Evolutionary conservation across 2,888 invertebrate species (phyloP), one percentile per base, ranked within the genome.

Genomic region (Mayetiola destructor): DNA sequence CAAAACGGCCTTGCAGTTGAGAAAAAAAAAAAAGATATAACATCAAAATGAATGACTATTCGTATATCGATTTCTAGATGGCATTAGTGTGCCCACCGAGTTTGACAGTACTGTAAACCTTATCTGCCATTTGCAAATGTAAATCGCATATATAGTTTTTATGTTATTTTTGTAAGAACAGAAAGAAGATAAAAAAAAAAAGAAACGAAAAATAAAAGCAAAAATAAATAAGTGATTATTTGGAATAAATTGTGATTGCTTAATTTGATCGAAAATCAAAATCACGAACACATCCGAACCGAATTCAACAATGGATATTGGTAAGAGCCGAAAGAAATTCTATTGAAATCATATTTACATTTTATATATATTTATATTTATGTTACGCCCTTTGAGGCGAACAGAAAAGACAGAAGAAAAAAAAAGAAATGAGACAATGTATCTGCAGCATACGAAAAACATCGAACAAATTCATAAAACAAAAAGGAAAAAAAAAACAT

Each of bases 101-200:
- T 48, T 48, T 48, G 48, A 48, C 48, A 48, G 48, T n/a, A 48
- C 48, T n/a, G 48, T 48, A 48, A 48, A 27, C 27, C 48, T 48
- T 48, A 48, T 48, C 48, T 48, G 48, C 48, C 48, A 48, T 53
- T 53, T 53, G 53, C 53, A 53, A 53, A 53, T 53, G 53, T 53
- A 53, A 30, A 29, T 53, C 53, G 53, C 53, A 53, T 53, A 53
- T 53, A 53, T 29, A 30, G 29, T 53, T 53, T 53, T 53, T 53
- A 30, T 53, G 53, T 29, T 53, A 53, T 30, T 53, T 53, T 53
- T 53, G 29, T 53, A 30, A 53, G 29, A 30, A 53, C 30, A 53
- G 30, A 53, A n/a, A n/a, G n/a, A n/a, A n/a, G n/a, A n/a, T n/a
- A n/a, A n/a, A n/a, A n/a, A n/a, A n/a, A n/a, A n/a, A n/a, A n/a